Conservation (phyloP, 2,888 invertebrate species). For the Temnothorax ravouxi region DNA sequence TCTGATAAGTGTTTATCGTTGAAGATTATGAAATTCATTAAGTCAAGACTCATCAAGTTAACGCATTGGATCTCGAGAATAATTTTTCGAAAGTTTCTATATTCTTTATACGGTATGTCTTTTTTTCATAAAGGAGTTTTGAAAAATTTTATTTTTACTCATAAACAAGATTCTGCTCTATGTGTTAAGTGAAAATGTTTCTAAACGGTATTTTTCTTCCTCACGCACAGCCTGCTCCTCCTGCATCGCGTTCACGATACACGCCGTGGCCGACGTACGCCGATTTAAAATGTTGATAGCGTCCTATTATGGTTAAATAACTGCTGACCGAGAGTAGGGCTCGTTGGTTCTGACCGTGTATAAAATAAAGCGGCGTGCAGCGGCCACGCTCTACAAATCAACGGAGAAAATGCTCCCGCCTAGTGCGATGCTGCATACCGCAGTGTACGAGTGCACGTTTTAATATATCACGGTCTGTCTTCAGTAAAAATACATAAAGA, state of each 20-base stretch:
- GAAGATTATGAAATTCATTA: background rate
- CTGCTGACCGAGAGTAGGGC: slow-evolving; percentile 51
- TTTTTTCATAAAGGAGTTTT: background rate
- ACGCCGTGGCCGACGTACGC: slow-evolving; percentile 26
- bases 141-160: background rate
- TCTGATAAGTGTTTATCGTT: slow-evolving; percentile 16
- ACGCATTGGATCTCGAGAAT: background rate
- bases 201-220: slow-evolving; percentile 13
- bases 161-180: background rate
- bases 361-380: slow-evolving; percentile 81
- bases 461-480: background rate
- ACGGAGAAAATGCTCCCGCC: slow-evolving; percentile 78
- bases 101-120: background rate
- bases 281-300: slow-evolving; percentile 77
- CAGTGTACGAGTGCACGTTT: background rate
- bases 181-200: slow-evolving; percentile 7
- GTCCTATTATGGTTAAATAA: slow-evolving; percentile 77
- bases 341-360: slow-evolving; percentile 74
- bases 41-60: too few relatives aligned
- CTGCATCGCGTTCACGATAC: slow-evolving; percentile 40
- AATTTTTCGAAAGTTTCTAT: background rate
- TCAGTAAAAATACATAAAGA: background rate
- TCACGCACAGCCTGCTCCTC: slow-evolving; percentile 9
- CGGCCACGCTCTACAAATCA: slow-evolving; percentile 85
- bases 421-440: slow-evolving; percentile 41